Percentiles rank a stretch among this genome's conserved stretches.
Evolutionary conservation across 2,113 vertebrate species (phyloP).

Genomic region (Oxygymnocypris stewartii): DNA sequence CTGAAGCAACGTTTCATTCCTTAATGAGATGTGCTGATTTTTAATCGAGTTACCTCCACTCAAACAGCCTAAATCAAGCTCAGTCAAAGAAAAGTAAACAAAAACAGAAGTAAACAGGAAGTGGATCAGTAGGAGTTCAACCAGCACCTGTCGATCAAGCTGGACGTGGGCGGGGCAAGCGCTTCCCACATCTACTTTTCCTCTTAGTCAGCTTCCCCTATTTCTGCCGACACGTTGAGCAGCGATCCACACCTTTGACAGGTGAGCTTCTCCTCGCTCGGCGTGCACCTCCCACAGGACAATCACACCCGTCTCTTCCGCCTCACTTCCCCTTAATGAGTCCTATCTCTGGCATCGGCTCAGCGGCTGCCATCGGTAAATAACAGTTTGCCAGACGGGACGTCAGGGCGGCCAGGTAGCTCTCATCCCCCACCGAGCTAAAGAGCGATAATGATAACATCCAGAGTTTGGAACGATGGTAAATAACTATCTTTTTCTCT

Average conservation of each 20-base stretch:
- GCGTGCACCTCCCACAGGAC: slow-evolving; percentile 9
- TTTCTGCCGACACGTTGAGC: background rate
- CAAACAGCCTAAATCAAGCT: background rate
- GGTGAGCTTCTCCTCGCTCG: slow-evolving; percentile 34
- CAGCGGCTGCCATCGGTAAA: slow-evolving; percentile 56
- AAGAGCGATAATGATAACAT: slow-evolving; percentile 56
- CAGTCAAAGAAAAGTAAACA: background rate
- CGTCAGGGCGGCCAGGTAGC: slow-evolving; percentile 43
- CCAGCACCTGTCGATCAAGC: slow-evolving; percentile 66
- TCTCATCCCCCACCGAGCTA: slow-evolving; percentile 50
- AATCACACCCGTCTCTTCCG: slow-evolving; percentile 52
- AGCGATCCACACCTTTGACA: slow-evolving; percentile 44
- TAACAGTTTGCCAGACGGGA: slow-evolving; percentile 45
- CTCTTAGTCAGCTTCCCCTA: background rate
- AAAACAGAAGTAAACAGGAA: background rate
- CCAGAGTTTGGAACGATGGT: slow-evolving; percentile 11
- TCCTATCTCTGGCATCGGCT: slow-evolving; percentile 51
- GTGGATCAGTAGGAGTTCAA: background rate
- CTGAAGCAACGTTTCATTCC: slow-evolving; percentile 15
- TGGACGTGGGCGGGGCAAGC: background rate
- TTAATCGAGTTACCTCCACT: slow-evolving; percentile 29
- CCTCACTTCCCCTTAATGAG: slow-evolving; percentile 50
- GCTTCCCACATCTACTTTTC: background rate
- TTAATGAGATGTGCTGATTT: slow-evolving; percentile 29
- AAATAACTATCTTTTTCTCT: slow-evolving; percentile 36